Conservation (phyloP, 2,113 vertebrate species). For the Hystrix cristata region DNA sequence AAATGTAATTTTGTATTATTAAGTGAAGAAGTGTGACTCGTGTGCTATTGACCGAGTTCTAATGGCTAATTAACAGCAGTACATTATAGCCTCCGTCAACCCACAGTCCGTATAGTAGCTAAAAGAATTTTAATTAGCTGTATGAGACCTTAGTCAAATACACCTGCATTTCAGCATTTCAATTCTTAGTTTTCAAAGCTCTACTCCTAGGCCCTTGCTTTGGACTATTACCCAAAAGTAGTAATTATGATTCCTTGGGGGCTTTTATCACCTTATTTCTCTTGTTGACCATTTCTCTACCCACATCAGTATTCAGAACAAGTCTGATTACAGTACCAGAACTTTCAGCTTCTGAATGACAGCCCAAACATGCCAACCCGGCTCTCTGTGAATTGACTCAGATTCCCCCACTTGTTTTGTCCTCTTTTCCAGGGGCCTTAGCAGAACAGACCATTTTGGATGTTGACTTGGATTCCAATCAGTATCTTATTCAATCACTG, state of each 20-base stretch:
- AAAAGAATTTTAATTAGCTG: slow-evolving; percentile 74
- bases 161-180: not conserved
- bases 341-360: slow-evolving; percentile 21
- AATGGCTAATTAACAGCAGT: slow-evolving; percentile 53
- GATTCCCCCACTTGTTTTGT: not conserved
- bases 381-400: not conserved
- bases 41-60: slow-evolving; percentile 63
- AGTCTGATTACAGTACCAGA: slow-evolving; percentile 54
- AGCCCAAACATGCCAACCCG: not conserved
- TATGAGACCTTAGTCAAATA: slow-evolving; percentile 72
- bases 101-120: slow-evolving; percentile 62
- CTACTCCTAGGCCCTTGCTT: slow-evolving; percentile 56
- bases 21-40: slow-evolving; percentile 54
- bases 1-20: slow-evolving; percentile 64
- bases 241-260: slow-evolving; percentile 48
- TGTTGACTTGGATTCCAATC: slow-evolving; percentile 40
- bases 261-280: slow-evolving; percentile 57
- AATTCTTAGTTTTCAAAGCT: slow-evolving; percentile 42
- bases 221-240: slow-evolving; percentile 48
- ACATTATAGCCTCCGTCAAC: slow-evolving; percentile 32
- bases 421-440: slow-evolving; percentile 15
- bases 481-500: not conserved
- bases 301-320: slow-evolving; percentile 47
- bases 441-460: slow-evolving; percentile 24
- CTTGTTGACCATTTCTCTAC: slow-evolving; percentile 50